Evolutionary conservation across 2,797 vertebrate genomes (phyloP), one percentile per base, ranked within the genome.

Genomic region (Orientallactaga sibirica): DNA sequence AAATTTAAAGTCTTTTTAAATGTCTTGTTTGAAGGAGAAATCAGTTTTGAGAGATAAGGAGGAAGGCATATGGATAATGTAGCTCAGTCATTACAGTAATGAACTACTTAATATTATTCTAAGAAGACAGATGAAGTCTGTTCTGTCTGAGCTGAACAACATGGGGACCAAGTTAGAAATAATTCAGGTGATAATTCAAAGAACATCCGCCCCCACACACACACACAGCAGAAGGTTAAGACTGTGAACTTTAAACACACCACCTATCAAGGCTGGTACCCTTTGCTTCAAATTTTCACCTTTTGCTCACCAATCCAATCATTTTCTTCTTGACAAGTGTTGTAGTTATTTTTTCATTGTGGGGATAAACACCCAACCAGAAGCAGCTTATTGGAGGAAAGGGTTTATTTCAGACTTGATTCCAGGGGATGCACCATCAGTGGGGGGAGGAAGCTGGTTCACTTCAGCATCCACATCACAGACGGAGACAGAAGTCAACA

Each of bases 241-340:
- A 74, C 52, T 84, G 7, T 33, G 68, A 84, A 66, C 27, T 22
- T 74, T 52, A 68, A 7, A 20, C 1, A 79, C 29, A 7, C 90
- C 78, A 71, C 15, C 33, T 73, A 64, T 24, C 64, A 75, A 94
- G 62, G 74, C 43, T 55, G 86, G 20, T 29, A 48, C 14, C 5
- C 62, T 88, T 90, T 80, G 25, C 58, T 90, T 93, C 41, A 84
- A 73, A 90, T 75, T 77, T 29, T 74, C 68, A 86, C 19, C 41
- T 86, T 77, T 20, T 91, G 24, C 16, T 61, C 41, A 88, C 11
- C 25, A 87, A 87, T 86, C 73, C 43, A 78, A 20, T 80, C 37
- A 55, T 9, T 87, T 91, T 92, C 73, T 86, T 7, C 37, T 19
- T 85, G 58, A 27, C 5, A 95, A 92, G 24, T 48, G 48, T 48